Base-by-base conservation (phyloP, 2,888 invertebrate species). In the Eumacrocentrus americanus region DNA sequence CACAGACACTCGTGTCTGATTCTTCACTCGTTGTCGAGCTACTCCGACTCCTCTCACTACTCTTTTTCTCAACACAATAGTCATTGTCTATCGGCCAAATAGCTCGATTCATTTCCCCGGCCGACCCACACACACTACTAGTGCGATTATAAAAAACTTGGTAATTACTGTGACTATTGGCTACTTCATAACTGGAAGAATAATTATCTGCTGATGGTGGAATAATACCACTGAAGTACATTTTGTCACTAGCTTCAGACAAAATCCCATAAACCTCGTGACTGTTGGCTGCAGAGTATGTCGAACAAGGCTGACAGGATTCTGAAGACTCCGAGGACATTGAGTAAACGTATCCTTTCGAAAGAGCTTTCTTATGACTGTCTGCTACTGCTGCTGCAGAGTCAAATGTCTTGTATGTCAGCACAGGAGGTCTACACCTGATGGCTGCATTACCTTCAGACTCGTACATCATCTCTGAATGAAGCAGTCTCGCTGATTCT, bases 151-250 rank as follows among this genome's bases (percentile, higher is more conserved):
- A 72, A 51, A 72, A 71, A 4, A 73, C 67, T 29, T 71, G 68
- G 25, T 76, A 75, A 29, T 76, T 75, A 20, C 72, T 75, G 40
- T 77, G 76, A 51, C 75, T 76, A 38, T 76, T 75, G 0, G 76
- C 75, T 2, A 76, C 67, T 38, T 76, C 75, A 60, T 76, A 75
- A 58, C 70, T 71, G 4, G 60, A 38, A 7, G 62, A 44, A 0
- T 16, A 44, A 18, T 64, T 60, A n/a, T 64, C 66, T 9, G n/a
- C n/a, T n/a, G 61, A n/a, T 5, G 66, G 57, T 18, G 64, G 61
- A n/a, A 64, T 56, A 3, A 57, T 65, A 5, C 60, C 47, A 38
- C 60, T 55, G 3, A 64, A 63, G 25, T 58, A 51, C n/a, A 50
- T 64, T 37, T 61, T 63, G 3, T 67, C 65, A 22, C 70, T 70